These are phyloP conservation scores for Pseudoips prasinana DNA, from an alignment of 2,888 invertebrate species.

Conservation along the genomic window DNA sequence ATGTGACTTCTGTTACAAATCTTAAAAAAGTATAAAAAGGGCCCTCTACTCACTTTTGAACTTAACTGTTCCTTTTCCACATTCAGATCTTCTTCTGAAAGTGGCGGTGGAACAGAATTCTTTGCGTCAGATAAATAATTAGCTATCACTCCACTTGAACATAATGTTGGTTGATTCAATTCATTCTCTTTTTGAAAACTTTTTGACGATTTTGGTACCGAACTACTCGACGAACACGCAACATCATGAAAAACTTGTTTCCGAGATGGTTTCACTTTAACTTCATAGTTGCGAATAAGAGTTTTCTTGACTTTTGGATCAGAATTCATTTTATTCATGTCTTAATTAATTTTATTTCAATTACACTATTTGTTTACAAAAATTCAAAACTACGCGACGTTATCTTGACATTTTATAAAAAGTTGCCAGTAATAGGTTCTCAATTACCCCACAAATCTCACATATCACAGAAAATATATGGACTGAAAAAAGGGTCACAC, in stretches of 20 bases:
- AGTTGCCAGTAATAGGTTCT: no score
- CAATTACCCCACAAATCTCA: no score
- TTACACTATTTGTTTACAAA: slow-evolving; percentile 11
- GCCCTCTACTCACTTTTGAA: slow-evolving; percentile 61
- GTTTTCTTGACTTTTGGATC: slow-evolving; percentile 70
- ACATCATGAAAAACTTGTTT: slow-evolving; percentile 45
- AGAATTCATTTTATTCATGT: slow-evolving; percentile 52
- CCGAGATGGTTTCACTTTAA: slow-evolving; percentile 40
- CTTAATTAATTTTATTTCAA: slow-evolving; percentile 5
- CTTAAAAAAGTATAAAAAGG: no score
- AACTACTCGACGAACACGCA: slow-evolving; percentile 38
- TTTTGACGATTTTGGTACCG: slow-evolving; percentile 14
- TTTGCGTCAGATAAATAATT: slow-evolving; percentile 59
- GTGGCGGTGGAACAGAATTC: slow-evolving; percentile 37
- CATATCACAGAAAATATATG: no score
- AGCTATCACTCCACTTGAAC: slow-evolving; percentile 65
- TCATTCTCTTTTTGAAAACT: slow-evolving; percentile 42
- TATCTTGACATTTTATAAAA: slow-evolving; percentile 4
- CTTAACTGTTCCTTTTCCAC: slow-evolving; percentile 43
- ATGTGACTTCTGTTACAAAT: no score
- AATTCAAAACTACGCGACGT: slow-evolving; percentile 23
- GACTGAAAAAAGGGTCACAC: no score
- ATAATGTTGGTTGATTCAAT: slow-evolving; percentile 55
- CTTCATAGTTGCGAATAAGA: slow-evolving; percentile 59
- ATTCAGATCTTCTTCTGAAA: slow-evolving; percentile 43